Base-by-base conservation (phyloP, 2,888 invertebrate species). In the Pammene fasciana region DNA sequence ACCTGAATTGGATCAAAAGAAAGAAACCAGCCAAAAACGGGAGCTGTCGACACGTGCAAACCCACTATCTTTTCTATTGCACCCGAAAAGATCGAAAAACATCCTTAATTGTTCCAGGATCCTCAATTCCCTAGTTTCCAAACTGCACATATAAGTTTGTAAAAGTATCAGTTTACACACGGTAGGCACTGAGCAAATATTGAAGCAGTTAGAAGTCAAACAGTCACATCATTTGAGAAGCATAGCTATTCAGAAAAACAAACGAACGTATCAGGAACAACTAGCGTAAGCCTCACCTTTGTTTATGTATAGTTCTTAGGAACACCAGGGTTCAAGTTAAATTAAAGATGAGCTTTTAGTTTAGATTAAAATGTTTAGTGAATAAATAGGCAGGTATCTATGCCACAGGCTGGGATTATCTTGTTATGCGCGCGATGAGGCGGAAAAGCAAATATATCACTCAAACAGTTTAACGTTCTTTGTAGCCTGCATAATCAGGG, bases 141-240 rank as follows among this genome's bases (percentile, higher is more conserved):
- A 71, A 41, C 67, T 68, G 75, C 72, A 80, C 73, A 73, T 71
- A 60, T 78, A 77, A 75, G 62, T 73, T 79, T 77, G 82, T 78
- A 43, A 45, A 73, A 71, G 76, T 70, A 72, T 80, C 76, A 73
- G 82, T 81, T 84, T 75, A 76, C 70, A 86, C 84, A 82, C 79
- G 84, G 83, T 74, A 70, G 70, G 70, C 70, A 75, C 75, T 79
- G 77, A 79, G 81, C 85, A 87, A 91, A 91, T 88, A 86, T 90
- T 90, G 86, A 85, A 80, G 73, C 76, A 83, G 83, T 77, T 79
- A 74, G 75, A 54, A 82, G 77, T 75, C 84, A 85, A 86, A 87
- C 84, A 84, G 80, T 77, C 76, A 78, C 78, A 80, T 85, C 83
- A 86, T 86, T 82, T 83, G 73, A 78, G 34, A 34, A 54, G 46